These are phyloP conservation scores for Drosophila rufa DNA, from an alignment of 1,140 invertebrate genomes.

Conservation along the genomic window DNA sequence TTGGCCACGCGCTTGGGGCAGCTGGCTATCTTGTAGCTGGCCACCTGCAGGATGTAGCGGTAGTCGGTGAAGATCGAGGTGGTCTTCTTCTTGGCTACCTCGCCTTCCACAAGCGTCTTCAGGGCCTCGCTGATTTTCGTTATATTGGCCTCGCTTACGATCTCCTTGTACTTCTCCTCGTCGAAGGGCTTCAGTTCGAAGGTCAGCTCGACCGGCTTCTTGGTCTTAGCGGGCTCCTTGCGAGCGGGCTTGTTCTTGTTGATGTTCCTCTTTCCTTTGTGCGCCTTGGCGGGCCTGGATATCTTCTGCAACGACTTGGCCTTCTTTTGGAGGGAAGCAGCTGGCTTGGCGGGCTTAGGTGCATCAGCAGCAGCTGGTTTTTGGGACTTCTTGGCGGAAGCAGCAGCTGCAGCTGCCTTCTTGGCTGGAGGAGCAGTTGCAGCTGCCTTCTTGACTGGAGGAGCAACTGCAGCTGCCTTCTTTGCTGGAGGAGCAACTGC, in stretches of 20 bases:
- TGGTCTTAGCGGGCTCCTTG: slow-evolving; percentile 19
- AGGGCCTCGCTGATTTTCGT: slow-evolving; percentile 65
- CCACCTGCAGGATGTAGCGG: slow-evolving; percentile 71
- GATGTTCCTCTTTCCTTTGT: slow-evolving; percentile 18
- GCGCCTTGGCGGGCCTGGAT: slow-evolving; percentile 33
- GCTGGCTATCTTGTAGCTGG: slow-evolving; percentile 76
- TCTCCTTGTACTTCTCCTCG: slow-evolving; percentile 68
- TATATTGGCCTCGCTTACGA: slow-evolving; percentile 63
- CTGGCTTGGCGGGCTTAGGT: not conserved
- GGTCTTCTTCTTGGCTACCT: slow-evolving; percentile 66
- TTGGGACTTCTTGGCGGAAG: slow-evolving; percentile 14
- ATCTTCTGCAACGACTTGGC: slow-evolving; percentile 17
- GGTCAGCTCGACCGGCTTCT: slow-evolving; percentile 31
- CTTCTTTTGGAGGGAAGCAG: slow-evolving; percentile 35
- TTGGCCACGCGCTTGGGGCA: slow-evolving; percentile 77
- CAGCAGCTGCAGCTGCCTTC: not conserved
- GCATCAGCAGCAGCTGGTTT: not conserved
- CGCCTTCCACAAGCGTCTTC: slow-evolving; percentile 59
- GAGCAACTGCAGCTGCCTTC: not conserved
- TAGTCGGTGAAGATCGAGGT: slow-evolving; percentile 73
- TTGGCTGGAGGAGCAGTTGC: not conserved
- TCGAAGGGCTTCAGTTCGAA: slow-evolving; percentile 66
- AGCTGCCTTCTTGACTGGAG: not conserved
- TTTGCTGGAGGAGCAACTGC: not conserved
- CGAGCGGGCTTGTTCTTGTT: slow-evolving; percentile 22